Evolutionary conservation across 2,797 vertebrate species (phyloP).

Genomic region (Hoplostethus mediterraneus): DNA sequence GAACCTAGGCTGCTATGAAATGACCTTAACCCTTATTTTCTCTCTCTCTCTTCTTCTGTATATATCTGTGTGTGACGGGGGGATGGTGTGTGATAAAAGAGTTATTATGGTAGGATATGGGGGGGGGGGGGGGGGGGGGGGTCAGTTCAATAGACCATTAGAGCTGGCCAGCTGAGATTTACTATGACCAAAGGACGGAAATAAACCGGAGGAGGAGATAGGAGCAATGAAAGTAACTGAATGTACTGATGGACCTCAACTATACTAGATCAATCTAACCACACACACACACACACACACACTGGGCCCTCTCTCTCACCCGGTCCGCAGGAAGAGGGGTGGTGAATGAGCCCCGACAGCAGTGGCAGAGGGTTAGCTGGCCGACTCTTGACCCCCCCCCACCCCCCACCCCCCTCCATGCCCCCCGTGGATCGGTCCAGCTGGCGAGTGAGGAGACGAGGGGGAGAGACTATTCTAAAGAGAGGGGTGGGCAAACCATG

Average conservation of each 20-base stretch:
- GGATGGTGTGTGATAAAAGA: slow-evolving; percentile 38
- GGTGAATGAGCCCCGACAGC: slow-evolving; percentile 4
- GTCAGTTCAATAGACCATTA: slow-evolving; percentile 63
- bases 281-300: too few relatives aligned
- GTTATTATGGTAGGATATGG: slow-evolving; percentile 36
- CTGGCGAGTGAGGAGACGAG: slow-evolving; percentile 67
- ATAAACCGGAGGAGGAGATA: background rate
- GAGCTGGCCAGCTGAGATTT: slow-evolving; percentile 57
- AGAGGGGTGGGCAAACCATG: slow-evolving; percentile 58
- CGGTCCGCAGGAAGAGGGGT: background rate
- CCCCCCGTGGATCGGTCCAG: slow-evolving; percentile 63
- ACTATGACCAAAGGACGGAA: background rate
- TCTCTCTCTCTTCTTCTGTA: background rate
- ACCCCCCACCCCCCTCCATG: background rate
- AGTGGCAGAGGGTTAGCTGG: slow-evolving; percentile 16
- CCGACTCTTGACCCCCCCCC: background rate
- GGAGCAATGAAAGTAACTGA: background rate
- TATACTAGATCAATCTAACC: too few relatives aligned
- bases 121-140: slow-evolving; percentile 22
- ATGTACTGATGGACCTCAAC: background rate
- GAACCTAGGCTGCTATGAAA: slow-evolving; percentile 1
- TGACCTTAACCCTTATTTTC: slow-evolving; percentile 31
- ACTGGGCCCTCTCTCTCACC: too few relatives aligned
- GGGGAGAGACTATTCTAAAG: slow-evolving; percentile 56
- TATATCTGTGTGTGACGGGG: slow-evolving; percentile 28